Evolutionary conservation across 2,888 invertebrate genomes (phyloP).

Genomic region (Scelioninae gen. 1): DNA sequence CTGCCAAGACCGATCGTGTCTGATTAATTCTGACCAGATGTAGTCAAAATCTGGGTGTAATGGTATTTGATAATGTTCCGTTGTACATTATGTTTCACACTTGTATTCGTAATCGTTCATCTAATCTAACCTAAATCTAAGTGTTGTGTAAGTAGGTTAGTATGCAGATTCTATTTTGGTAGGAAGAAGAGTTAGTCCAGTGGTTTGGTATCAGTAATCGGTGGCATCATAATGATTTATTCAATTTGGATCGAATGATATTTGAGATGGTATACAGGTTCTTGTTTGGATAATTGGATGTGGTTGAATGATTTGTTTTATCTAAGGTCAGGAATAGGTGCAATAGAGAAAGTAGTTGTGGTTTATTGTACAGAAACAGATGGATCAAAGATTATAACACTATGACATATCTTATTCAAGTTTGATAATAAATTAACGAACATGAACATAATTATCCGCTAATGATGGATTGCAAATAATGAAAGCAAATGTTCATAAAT

Average conservation of each 20-base stretch:
- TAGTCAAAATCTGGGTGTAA: constrained; percentile 29
- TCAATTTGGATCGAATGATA: no score
- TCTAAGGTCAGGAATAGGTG: no score
- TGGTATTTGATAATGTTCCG: constrained; percentile 50
- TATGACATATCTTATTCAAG: background rate
- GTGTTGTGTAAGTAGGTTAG: constrained; percentile 24
- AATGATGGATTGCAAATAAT: background rate
- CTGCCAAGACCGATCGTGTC: constrained; percentile 49
- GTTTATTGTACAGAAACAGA: background rate
- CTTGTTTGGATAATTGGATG: no score
- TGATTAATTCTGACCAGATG: constrained; percentile 50
- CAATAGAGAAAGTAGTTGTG: background rate
- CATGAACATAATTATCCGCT: no score
- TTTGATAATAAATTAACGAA: background rate
- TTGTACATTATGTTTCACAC: constrained; percentile 39
- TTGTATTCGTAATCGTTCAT: constrained; percentile 32
- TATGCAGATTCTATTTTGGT: constrained; percentile 24
- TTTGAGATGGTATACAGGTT: no score
- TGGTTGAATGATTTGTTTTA: no score
- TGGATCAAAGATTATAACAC: no score
- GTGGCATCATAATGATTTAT: background rate
- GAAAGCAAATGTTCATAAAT: no score
- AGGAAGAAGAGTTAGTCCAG: background rate
- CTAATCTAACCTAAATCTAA: constrained; percentile 46
- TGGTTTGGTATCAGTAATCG: background rate